phyloP scores from a whole-genome alignment of 1,140 invertebrate genomes.

The Lepidostoma basale region DNA sequence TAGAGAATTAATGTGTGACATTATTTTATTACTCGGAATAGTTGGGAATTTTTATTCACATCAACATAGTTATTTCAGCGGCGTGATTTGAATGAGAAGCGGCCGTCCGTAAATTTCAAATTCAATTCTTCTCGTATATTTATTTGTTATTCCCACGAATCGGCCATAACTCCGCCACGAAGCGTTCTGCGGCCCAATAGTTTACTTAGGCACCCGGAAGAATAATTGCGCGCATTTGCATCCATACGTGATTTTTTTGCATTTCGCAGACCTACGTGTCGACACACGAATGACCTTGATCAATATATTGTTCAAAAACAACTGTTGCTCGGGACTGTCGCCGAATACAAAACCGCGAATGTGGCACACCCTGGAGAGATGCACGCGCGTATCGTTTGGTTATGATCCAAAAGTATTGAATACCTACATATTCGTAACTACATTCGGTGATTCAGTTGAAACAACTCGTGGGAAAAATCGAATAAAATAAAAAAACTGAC shows the following conservation, averaged over 20 bases:
- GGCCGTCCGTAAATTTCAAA: background rate
- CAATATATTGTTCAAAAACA: constrained; percentile 22
- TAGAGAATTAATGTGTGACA: too few species aligned
- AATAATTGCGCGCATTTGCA: constrained; percentile 19
- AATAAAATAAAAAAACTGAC: too few species aligned
- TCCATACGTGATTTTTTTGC: constrained; percentile 26
- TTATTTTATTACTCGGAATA: too few species aligned
- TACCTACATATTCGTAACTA: too few species aligned
- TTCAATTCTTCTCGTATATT: too few species aligned
- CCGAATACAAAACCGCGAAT: background rate
- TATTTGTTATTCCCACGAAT: constrained; percentile 1
- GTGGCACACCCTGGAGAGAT: background rate
- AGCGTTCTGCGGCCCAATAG: constrained; percentile 20
- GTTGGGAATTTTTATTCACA: too few species aligned
- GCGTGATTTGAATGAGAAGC: background rate
- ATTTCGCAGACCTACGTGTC: constrained; percentile 14
- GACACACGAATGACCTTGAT: constrained; percentile 27
- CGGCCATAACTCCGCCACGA: constrained; percentile 1
- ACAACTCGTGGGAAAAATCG: too few species aligned
- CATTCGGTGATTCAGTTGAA: too few species aligned
- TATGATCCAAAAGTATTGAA: too few species aligned
- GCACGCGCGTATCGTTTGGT: too few species aligned
- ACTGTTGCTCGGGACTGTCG: constrained; percentile 2
- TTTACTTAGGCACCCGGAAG: constrained; percentile 22
- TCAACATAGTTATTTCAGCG: background rate